Evolutionary conservation across 2,797 vertebrate genomes (phyloP).

Genomic region (Sciurus carolinensis): DNA sequence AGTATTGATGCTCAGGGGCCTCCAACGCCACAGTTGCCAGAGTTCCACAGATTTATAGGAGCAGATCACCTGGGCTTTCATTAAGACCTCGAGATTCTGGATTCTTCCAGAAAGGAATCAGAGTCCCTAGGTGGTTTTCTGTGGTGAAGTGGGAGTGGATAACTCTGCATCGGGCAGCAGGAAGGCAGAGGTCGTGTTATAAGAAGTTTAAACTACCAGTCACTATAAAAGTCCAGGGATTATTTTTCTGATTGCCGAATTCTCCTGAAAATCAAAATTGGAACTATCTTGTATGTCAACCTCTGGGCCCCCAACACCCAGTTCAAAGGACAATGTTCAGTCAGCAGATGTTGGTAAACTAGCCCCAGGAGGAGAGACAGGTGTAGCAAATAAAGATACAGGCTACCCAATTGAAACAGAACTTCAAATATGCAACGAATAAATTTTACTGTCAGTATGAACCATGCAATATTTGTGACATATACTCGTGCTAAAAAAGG

Average conservation of each 20-base stretch:
- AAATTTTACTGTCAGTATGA: neutral
- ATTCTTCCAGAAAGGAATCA: neutral
- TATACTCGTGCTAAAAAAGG: neutral
- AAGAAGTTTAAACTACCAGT: neutral
- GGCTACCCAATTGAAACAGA: neutral
- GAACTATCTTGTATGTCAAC: neutral
- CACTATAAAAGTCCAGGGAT: neutral
- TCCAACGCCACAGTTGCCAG: neutral
- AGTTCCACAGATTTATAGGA: neutral
- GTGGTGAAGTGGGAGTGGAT: neutral
- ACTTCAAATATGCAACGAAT: neutral
- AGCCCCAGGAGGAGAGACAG: neutral
- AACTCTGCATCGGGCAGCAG: neutral
- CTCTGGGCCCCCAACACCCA: neutral
- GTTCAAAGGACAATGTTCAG: neutral
- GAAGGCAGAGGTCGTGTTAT: neutral
- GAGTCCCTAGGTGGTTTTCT: neutral
- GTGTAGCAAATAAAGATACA: conserved; percentile 28
- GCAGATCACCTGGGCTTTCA: neutral
- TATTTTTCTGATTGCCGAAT: neutral
- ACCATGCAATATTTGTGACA: neutral
- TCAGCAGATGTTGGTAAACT: neutral
- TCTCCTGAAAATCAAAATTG: conserved; percentile 18
- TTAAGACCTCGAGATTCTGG: neutral
- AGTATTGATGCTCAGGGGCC: neutral